Conservation (phyloP, 2,888 invertebrate species). For the Cephus nigrinus region DNA sequence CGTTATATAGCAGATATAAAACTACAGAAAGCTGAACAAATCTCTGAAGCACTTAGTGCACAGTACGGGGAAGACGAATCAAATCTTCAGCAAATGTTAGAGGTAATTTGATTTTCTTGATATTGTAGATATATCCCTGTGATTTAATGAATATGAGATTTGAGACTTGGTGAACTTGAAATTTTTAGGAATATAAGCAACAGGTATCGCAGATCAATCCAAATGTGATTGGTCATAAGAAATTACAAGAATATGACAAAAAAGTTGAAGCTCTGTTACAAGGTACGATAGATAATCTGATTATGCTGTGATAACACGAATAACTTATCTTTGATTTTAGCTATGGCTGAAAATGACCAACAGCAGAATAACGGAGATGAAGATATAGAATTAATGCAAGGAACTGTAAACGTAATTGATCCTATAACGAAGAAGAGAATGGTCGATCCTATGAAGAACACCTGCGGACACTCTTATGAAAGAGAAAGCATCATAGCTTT, state of each 20-base stretch:
- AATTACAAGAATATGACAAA: slow-evolving; percentile 29
- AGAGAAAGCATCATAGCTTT: slow-evolving; percentile 43
- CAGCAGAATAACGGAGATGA: slow-evolving; percentile 28
- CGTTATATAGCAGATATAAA: slow-evolving; percentile 33
- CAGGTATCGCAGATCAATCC: slow-evolving; percentile 27
- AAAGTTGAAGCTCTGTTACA: slow-evolving; percentile 34
- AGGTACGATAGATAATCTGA: slow-evolving; percentile 29
- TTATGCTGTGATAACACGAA: not conserved
- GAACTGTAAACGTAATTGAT: slow-evolving; percentile 52
- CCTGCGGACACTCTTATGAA: slow-evolving; percentile 59
- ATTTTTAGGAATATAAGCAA: slow-evolving; percentile 34
- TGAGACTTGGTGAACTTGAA: not conserved
- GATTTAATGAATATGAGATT: not conserved
- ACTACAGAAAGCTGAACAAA: slow-evolving; percentile 24
- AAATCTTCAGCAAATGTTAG: slow-evolving; percentile 7
- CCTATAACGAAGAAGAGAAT: slow-evolving; percentile 59
- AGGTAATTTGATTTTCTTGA: slow-evolving; percentile 5
- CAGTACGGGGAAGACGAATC: not conserved
- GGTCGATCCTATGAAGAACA: slow-evolving; percentile 56
- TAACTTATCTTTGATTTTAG: not conserved
- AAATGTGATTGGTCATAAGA: slow-evolving; percentile 26
- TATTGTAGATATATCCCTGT: not conserved
- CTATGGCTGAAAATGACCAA: no score
- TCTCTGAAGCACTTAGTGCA: slow-evolving; percentile 10
- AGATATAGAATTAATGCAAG: slow-evolving; percentile 46